phyloP scores from a whole-genome alignment of 2,888 invertebrate species.

The Parnassius mnemosyne region DNA sequence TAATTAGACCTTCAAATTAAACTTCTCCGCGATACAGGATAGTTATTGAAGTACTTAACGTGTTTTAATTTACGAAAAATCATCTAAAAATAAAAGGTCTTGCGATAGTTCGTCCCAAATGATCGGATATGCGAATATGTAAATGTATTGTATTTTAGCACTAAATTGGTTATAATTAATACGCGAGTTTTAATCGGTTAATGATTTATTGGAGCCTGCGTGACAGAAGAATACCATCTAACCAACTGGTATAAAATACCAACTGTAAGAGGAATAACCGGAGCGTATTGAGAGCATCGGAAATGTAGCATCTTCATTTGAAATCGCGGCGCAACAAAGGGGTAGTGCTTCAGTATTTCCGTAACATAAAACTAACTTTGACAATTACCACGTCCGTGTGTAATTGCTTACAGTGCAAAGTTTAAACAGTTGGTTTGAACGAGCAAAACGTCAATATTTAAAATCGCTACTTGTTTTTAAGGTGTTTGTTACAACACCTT shows the following conservation, averaged over 20 bases:
- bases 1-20: too few species aligned
- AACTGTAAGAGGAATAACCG: background rate
- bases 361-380: slow-evolving; percentile 12
- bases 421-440: slow-evolving; percentile 10
- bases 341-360: background rate
- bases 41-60: too few species aligned
- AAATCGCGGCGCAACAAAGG: background rate
- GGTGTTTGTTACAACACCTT: background rate
- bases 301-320: too few species aligned
- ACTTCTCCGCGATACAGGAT: too few species aligned
- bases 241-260: too few species aligned
- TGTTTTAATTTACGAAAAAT: too few species aligned
- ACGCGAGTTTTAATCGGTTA: background rate
- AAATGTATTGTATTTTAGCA: too few species aligned
- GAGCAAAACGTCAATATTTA: slow-evolving; percentile 12
- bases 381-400: slow-evolving; percentile 10
- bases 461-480: slow-evolving; percentile 8
- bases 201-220: background rate
- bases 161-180: background rate
- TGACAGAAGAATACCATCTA: too few species aligned
- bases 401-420: slow-evolving; percentile 6
- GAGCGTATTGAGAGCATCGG: background rate
- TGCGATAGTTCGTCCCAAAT: too few species aligned
- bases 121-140: too few species aligned
- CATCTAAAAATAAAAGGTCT: too few species aligned